Conservation (phyloP, 1,140 invertebrate genomes). For the Mycetomoellerius zeteki region DNA sequence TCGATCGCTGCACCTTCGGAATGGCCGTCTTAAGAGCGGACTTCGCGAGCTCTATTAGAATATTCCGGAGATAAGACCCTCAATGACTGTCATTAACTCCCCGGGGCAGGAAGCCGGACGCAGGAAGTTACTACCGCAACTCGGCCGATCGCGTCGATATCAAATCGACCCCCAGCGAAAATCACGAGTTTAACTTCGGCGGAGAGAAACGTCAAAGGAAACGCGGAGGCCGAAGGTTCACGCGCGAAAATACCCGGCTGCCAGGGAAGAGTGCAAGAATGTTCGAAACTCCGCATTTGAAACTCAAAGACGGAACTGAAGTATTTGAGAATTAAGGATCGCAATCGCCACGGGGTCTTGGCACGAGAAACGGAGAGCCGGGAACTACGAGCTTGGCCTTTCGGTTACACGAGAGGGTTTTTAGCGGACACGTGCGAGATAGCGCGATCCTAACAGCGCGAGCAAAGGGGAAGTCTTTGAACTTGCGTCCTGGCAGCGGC, state of each 20-base stretch:
- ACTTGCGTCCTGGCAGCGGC: constrained; percentile 1
- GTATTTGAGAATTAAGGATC: constrained; percentile 40
- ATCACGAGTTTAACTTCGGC: constrained; percentile 6
- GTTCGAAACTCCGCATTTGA: constrained; percentile 2
- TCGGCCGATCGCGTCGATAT: constrained; percentile 54
- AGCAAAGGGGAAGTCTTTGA: constrained; percentile 29
- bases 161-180: constrained; percentile 38
- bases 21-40: constrained; percentile 33
- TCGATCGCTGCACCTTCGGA: constrained; percentile 49
- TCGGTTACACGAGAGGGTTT: constrained; percentile 38
- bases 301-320: constrained; percentile 17
- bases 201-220: constrained; percentile 45
- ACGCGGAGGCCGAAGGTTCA: not conserved
- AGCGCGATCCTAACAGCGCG: constrained; percentile 27
- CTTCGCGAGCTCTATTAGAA: constrained; percentile 54
- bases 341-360: constrained; percentile 17
- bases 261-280: not conserved
- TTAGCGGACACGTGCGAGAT: constrained; percentile 41
- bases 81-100: constrained; percentile 65
- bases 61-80: constrained; percentile 69
- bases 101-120: constrained; percentile 61
- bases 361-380: constrained; percentile 16
- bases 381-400: not conserved
- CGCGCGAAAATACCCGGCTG: not conserved
- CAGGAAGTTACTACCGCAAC: constrained; percentile 38